These are phyloP conservation scores for Lochmaea crataegi DNA, from an alignment of 2,888 invertebrate species.

Conservation along the genomic window DNA sequence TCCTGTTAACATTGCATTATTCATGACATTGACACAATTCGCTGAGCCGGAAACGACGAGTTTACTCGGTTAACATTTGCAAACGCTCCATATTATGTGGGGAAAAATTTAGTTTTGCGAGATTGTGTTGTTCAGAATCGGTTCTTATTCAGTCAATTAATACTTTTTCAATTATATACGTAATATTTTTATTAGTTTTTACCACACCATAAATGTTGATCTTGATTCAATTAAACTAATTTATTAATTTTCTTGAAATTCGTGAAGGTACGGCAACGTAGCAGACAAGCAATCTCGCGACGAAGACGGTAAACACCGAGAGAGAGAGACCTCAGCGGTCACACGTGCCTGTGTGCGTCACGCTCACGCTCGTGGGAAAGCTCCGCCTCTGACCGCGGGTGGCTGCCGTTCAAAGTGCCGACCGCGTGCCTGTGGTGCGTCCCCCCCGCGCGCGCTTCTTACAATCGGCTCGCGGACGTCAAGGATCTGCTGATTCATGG, in stretches of 20 bases:
- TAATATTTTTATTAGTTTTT: not conserved
- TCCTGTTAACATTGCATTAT: no score
- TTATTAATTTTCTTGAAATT: conserved; percentile 4
- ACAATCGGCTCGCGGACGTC: conserved; percentile 27
- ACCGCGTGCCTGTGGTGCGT: conserved; percentile 46
- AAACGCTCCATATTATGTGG: no score
- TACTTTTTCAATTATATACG: no score
- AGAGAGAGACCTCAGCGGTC: conserved; percentile 55
- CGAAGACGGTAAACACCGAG: conserved; percentile 20
- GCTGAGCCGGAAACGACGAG: no score
- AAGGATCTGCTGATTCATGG: conserved; percentile 48
- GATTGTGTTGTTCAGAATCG: no score
- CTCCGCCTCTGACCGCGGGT: conserved; percentile 61
- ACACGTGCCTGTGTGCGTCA: conserved; percentile 65
- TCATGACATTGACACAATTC: no score
- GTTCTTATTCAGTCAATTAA: no score
- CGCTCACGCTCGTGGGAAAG: conserved; percentile 64
- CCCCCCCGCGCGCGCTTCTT: conserved; percentile 38
- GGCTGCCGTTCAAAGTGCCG: conserved; percentile 55
- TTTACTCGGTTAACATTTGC: no score
- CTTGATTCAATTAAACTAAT: not conserved
- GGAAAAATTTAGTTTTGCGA: no score
- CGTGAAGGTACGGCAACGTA: conserved; percentile 16
- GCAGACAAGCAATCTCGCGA: conserved; percentile 20
- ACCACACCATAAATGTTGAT: not conserved